Evolutionary conservation across 2,888 invertebrate species (phyloP).

Genomic region (Plagodis dolabraria): DNA sequence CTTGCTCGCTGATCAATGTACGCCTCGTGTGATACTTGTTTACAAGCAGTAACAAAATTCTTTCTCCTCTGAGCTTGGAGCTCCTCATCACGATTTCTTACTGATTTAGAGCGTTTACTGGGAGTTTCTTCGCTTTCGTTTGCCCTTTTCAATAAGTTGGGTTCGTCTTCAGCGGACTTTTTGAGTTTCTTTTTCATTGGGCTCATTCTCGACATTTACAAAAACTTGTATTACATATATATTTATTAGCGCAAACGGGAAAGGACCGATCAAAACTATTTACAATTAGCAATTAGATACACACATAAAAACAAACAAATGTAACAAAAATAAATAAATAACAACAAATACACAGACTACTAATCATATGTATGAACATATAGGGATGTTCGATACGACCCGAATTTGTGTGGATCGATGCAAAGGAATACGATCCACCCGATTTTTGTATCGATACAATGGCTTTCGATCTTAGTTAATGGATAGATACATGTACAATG

Average conservation of each 20-base stretch:
- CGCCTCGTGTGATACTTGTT: slow-evolving; percentile 62
- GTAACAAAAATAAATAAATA: no score
- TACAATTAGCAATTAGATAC: no score
- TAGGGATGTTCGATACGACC: no score
- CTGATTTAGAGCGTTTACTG: slow-evolving; percentile 51
- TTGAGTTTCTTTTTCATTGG: slow-evolving; percentile 58
- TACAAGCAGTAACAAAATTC: slow-evolving; percentile 71
- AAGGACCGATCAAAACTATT: no score
- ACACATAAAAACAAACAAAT: no score
- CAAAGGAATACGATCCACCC: no score
- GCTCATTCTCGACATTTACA: slow-evolving; percentile 43
- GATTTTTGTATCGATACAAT: no score
- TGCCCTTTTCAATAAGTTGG: slow-evolving; percentile 41
- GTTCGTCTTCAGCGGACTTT: slow-evolving; percentile 20
- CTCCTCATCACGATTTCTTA: slow-evolving; percentile 45
- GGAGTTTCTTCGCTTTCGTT: slow-evolving; percentile 38
- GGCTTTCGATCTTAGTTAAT: no score
- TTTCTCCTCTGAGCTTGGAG: slow-evolving; percentile 55
- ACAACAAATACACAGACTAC: no score
- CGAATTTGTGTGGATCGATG: no score
- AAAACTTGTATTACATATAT: background rate
- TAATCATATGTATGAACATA: no score
- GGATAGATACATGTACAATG: no score
- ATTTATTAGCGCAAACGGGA: background rate
- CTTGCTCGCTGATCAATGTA: slow-evolving; percentile 61